Evolutionary conservation across 2,113 vertebrate species (phyloP), one percentile per base, ranked within the genome.

Genomic region (Nothobranchius kuhntae): DNA sequence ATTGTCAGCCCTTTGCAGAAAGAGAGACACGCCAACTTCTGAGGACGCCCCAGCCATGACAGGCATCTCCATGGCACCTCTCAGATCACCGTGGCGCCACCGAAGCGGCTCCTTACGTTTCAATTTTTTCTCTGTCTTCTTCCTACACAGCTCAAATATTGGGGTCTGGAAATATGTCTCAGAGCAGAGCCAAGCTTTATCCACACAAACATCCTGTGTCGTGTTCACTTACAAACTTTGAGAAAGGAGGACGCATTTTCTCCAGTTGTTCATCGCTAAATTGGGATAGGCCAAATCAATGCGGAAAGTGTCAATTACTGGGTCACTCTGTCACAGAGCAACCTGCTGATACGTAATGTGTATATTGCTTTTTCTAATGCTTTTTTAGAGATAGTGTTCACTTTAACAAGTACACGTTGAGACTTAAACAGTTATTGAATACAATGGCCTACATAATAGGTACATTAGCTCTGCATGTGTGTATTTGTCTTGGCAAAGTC

Each of bases 1-100:
- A 84, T 75, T 83, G 77, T 81, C 82, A 83, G 78, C 61, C 38
- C 65, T 78, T 81, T 77, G 80, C 81, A 83, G 77, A 84, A 74
- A 75, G 72, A 75, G 72, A 85, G 78, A 87, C 77, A 61, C 74
- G n/a, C 82, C 87, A 77, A 91, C 90, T 87, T 89, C 86, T 88
- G 80, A 87, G 59, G 67, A 62, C 71, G 30, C 68, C 40, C 60
- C 51, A 75, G 64, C 61, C 53, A 26, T 87, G 89, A 87, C 89
- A 91, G 85, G 77, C 71, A 68, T 87, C 87, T 84, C 85, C 50
- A 70, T 85, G 78, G 86, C 87, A 85, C 80, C 86, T 71, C 75
- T 91, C 77, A 85, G 89, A 92, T 92, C 87, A 86, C 63, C 38
- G 66, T 68, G 82, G 86, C 54, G 80, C 79, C 77, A 65, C 75